A percentile compares a stretch with the other conserved stretches of the same genome.
phyloP scores from a whole-genome alignment of 2,888 invertebrate genomes.

The Drosophila macrothrix region DNA sequence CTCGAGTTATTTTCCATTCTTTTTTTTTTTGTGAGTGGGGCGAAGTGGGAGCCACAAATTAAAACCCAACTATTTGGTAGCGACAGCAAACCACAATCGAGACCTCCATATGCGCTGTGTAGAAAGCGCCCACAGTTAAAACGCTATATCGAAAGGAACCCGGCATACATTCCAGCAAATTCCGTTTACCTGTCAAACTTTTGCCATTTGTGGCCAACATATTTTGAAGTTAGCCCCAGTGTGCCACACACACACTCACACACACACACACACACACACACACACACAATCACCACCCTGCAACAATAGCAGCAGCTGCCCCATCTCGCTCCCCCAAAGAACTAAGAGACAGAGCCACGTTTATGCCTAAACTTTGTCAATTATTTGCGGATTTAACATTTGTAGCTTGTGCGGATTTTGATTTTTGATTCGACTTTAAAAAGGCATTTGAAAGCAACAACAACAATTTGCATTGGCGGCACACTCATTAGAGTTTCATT shows the following conservation, averaged over 20 bases:
- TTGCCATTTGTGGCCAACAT: slow-evolving; percentile 81
- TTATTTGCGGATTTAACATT: slow-evolving; percentile 81
- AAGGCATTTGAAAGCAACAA: slow-evolving; percentile 48
- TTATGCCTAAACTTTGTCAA: slow-evolving; percentile 81
- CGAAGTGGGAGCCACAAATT: slow-evolving; percentile 43
- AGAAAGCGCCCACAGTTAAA: slow-evolving; percentile 1
- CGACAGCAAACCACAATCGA: slow-evolving; percentile 25
- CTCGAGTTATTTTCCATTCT: slow-evolving; percentile 23
- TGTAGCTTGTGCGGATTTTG: slow-evolving; percentile 80
- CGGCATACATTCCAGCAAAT: slow-evolving; percentile 67
- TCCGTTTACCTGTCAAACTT: slow-evolving; percentile 81
- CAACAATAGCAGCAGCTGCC: slow-evolving; percentile 30
- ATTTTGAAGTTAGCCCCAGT: slow-evolving; percentile 75
- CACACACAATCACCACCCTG: slow-evolving; percentile 12
- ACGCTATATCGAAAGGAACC: slow-evolving; percentile 5
- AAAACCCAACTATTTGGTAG: slow-evolving; percentile 32
- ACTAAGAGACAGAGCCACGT: slow-evolving; percentile 72
- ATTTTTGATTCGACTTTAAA: slow-evolving; percentile 80
- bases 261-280: not conserved
- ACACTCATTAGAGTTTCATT: slow-evolving; percentile 46
- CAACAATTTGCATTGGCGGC: slow-evolving; percentile 31
- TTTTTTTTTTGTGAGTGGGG: not conserved
- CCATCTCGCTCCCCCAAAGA: slow-evolving; percentile 14
- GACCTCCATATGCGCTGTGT: slow-evolving; percentile 8
- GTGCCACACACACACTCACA: slow-evolving; percentile 30